Conservation (phyloP, 2,888 invertebrate genomes). For the Limnephilus auricula region DNA sequence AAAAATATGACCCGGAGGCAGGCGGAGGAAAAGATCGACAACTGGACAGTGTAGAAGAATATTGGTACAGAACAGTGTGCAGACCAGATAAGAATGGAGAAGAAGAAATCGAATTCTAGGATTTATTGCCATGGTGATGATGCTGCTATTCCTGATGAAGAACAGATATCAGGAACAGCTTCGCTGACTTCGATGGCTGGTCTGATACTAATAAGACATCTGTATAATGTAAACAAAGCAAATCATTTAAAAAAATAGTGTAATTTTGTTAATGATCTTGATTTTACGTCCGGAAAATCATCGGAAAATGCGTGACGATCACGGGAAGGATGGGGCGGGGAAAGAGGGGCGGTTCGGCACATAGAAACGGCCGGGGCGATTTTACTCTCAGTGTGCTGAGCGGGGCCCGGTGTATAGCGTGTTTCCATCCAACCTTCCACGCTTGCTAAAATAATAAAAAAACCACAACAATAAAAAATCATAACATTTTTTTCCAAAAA, state of each 20-base stretch:
- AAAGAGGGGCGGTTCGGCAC: conserved; percentile 60
- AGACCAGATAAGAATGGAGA: too few relatives aligned
- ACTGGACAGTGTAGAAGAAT: too few relatives aligned
- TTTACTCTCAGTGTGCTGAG: conserved; percentile 77
- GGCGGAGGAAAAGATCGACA: too few relatives aligned
- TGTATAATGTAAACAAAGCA: background rate
- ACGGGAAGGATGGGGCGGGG: conserved; percentile 69
- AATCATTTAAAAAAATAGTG: background rate
- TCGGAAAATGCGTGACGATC: conserved; percentile 52
- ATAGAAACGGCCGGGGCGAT: conserved; percentile 64
- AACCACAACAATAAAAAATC: conserved; percentile 51
- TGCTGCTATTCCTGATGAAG: too few relatives aligned
- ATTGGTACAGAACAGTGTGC: too few relatives aligned
- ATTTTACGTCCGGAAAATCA: conserved; percentile 16
- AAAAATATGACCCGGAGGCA: too few relatives aligned
- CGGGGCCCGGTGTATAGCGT: conserved; percentile 76
- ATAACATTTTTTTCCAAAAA: conserved; percentile 62
- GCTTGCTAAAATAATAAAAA: conserved; percentile 69
- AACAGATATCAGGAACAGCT: too few relatives aligned
- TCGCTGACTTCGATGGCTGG: too few relatives aligned
- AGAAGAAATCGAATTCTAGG: too few relatives aligned
- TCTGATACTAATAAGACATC: too few relatives aligned
- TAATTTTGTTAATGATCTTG: background rate
- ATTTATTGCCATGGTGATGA: too few relatives aligned
- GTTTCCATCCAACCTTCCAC: conserved; percentile 71